Evolutionary conservation across 2,888 invertebrate species (phyloP).

Genomic region (Mycalesis mineus): DNA sequence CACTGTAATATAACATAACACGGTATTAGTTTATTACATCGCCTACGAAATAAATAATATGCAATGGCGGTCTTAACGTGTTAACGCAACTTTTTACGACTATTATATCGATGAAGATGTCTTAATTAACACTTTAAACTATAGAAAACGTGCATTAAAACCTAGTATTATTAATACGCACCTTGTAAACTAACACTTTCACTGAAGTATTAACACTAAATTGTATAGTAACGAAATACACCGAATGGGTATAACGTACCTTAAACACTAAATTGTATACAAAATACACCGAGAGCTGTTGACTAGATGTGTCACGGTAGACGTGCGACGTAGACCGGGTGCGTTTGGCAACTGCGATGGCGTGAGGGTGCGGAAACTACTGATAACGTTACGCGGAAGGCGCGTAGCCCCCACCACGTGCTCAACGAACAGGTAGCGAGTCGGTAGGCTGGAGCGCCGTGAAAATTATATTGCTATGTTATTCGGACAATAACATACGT

Average conservation of each 20-base stretch:
- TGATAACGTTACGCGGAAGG: slow-evolving; percentile 77
- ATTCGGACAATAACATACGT: slow-evolving; percentile 3
- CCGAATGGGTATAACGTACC: no score
- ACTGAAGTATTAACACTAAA: slow-evolving; percentile 11
- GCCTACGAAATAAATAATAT: slow-evolving; percentile 1
- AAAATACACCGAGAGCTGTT: slow-evolving; percentile 36
- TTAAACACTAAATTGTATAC: neutral
- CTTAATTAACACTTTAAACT: slow-evolving; percentile 19
- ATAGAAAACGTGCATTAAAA: slow-evolving; percentile 2
- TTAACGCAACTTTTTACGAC: slow-evolving; percentile 16
- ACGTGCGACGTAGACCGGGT: slow-evolving; percentile 73
- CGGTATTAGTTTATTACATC: slow-evolving; percentile 15
- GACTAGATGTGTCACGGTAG: slow-evolving; percentile 62
- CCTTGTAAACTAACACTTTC: slow-evolving; percentile 29
- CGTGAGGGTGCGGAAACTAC: slow-evolving; percentile 75
- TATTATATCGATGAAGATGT: slow-evolving; percentile 14
- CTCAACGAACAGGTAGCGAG: slow-evolving; percentile 72
- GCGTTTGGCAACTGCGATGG: slow-evolving; percentile 73
- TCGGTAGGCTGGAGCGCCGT: slow-evolving; percentile 50
- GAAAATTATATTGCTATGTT: slow-evolving; percentile 34
- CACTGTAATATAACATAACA: neutral
- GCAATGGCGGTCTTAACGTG: slow-evolving; percentile 8
- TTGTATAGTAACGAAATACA: no score
- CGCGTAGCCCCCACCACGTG: slow-evolving; percentile 63
- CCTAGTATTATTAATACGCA: slow-evolving; percentile 25